Conservation (phyloP, 2,888 invertebrate genomes). For the Omphaloscelis lunosa region DNA sequence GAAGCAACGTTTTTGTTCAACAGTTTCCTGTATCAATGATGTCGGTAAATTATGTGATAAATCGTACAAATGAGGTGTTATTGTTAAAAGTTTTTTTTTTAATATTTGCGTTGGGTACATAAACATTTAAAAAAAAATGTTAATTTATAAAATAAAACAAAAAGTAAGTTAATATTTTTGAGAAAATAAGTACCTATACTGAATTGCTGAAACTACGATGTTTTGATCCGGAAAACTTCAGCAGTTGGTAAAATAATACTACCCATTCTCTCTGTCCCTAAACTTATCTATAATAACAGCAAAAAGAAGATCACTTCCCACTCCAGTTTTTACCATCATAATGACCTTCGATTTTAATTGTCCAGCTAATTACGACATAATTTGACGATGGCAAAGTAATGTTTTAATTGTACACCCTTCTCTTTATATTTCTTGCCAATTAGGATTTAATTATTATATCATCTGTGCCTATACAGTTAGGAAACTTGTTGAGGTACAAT, state of each 20-base stretch:
- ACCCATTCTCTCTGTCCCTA: conserved; percentile 59
- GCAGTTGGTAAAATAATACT: not conserved
- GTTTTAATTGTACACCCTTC: conserved; percentile 88
- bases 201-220: not conserved
- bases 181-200: not conserved
- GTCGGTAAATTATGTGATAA: conserved; percentile 5
- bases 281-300: conserved; percentile 72
- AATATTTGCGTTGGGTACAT: too few relatives aligned
- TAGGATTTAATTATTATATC: conserved; percentile 84
- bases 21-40: conserved; percentile 42
- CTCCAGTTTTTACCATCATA: conserved; percentile 85
- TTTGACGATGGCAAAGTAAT: conserved; percentile 86
- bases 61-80: not conserved
- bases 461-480: conserved; percentile 68
- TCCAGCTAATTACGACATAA: conserved; percentile 87
- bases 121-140: too few relatives aligned
- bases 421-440: conserved; percentile 81
- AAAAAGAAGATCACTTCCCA: conserved; percentile 85
- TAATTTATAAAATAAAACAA: not conserved
- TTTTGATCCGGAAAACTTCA: too few relatives aligned
- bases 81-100: too few relatives aligned
- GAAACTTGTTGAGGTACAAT: conserved; percentile 9
- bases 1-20: conserved; percentile 13
- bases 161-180: not conserved
- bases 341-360: conserved; percentile 88